A percentile compares a stretch with the other conserved stretches of the same genome.
Evolutionary conservation across 2,113 vertebrate species (phyloP).

Genomic region (Epinephelus moara): DNA sequence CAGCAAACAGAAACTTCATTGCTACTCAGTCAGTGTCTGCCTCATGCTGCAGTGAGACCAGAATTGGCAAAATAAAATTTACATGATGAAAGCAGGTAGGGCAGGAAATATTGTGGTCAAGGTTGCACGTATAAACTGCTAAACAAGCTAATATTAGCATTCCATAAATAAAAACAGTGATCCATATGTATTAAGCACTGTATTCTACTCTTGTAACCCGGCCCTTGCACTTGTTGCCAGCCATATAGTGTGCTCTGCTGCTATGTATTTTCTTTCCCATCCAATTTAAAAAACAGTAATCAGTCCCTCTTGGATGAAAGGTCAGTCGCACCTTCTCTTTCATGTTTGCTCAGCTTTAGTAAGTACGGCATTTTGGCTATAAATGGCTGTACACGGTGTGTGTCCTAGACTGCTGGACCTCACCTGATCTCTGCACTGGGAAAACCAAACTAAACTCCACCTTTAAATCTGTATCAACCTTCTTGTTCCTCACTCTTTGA

Average conservation of each 20-base stretch:
- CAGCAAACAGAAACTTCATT: conserved; percentile 4
- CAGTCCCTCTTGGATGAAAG: neutral
- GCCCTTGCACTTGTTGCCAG: neutral
- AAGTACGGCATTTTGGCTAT: neutral
- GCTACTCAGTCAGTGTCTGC: neutral
- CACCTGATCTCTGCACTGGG: neutral
- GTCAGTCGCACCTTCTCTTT: neutral
- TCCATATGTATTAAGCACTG: neutral
- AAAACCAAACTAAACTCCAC: neutral
- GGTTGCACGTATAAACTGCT: neutral
- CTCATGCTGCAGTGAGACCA: neutral
- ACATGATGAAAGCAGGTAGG: neutral
- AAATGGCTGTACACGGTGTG: neutral
- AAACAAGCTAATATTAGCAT: neutral
- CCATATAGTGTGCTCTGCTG: neutral
- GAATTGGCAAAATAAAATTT: neutral
- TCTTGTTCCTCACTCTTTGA: neutral
- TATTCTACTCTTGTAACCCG: neutral
- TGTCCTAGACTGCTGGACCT: neutral
- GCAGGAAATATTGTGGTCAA: neutral
- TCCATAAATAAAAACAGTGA: neutral
- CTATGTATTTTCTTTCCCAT: neutral
- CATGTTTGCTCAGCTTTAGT: conserved; percentile 13
- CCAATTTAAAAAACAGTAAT: conserved; percentile 12
- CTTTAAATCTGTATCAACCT: neutral